Evolutionary conservation across 2,888 invertebrate genomes (phyloP).

Genomic region (Pinctada fucata): DNA sequence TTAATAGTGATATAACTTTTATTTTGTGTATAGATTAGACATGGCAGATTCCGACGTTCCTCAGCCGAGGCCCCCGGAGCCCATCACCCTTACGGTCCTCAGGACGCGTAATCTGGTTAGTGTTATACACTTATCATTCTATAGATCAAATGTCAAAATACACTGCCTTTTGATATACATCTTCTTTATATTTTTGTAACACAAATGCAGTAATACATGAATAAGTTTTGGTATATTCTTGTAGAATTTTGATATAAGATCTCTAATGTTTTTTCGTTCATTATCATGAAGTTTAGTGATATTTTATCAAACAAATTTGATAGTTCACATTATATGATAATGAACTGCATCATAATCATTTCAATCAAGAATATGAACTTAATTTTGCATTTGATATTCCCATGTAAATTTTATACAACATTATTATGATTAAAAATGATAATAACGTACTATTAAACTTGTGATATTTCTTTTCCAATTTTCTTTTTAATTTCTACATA

Average conservation of each 20-base stretch:
- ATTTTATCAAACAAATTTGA: too few relatives aligned
- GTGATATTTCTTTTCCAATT: not conserved
- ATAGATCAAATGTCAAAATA: not conserved
- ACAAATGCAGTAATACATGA: too few relatives aligned
- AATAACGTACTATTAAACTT: not conserved
- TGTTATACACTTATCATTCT: not conserved
- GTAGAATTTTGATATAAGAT: too few relatives aligned
- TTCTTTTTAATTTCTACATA: conserved; percentile 18
- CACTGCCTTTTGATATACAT: too few relatives aligned
- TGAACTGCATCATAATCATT: too few relatives aligned
- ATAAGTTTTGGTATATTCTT: too few relatives aligned
- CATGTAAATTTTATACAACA: not conserved
- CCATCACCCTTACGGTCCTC: conserved; percentile 67
- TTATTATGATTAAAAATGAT: too few relatives aligned
- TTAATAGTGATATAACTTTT: not conserved
- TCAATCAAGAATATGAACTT: not conserved
- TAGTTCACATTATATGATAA: too few relatives aligned
- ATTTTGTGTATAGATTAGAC: conserved; percentile 10
- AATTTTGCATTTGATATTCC: not conserved
- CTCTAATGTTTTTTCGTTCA: too few relatives aligned
- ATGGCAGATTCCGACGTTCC: conserved; percentile 65
- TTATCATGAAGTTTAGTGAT: too few relatives aligned
- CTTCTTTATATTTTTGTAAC: too few relatives aligned
- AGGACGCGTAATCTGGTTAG: conserved; percentile 71
- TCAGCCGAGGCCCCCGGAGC: conserved; percentile 67